Evolutionary conservation across 2,113 vertebrate genomes (phyloP), one percentile per base, ranked within the genome.

Genomic region (Nanger granti): DNA sequence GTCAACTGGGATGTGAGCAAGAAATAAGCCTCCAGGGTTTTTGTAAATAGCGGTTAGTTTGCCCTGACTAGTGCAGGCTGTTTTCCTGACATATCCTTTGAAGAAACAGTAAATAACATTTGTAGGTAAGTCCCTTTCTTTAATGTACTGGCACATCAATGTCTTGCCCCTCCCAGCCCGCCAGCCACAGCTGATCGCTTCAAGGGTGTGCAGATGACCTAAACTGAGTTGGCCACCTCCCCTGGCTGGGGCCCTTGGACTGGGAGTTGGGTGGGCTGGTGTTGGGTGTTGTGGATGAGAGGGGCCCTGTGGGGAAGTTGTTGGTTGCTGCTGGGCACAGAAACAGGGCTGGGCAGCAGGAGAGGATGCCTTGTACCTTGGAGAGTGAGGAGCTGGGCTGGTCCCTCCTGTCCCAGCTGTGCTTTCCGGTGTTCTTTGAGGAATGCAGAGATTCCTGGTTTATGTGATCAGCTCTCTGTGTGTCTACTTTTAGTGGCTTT

Each of bases 81-180:
- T 76, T 93, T 97, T 92, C 79, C 62, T 92, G 94, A 64, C 69
- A 82, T 37, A 87, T 18, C 73, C 52, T 96, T 93, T 91, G 96
- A 96, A 93, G 89, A 94, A 89, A 93, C 11, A 91, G 83, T 91
- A 87, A 97, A 89, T 98, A 69, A 69, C 55, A 54, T 96, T 82
- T 94, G 29, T 93, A 89, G 80, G 18, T 92, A 49, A 93, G 92
- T 95, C 66, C 87, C 76, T 91, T 92, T 95, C 89, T 91, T 80
- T 97, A 89, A 93, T 62, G 54, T n/a, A 66, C 54, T 26, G 80
- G 28, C 10, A 31, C 18, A 28, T 91, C 59, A n/a, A 7, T 93
- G 79, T n/a, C 34, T 31, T 37, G 55, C 26, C 22, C 55, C 52
- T 62, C 31, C 41, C 5, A 7, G 20, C 5, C 59, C 0, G 2